Percentiles rank a stretch among this genome's conserved stretches.
Conservation (phyloP, 2,113 vertebrate species). For the Panthera tigris region DNA sequence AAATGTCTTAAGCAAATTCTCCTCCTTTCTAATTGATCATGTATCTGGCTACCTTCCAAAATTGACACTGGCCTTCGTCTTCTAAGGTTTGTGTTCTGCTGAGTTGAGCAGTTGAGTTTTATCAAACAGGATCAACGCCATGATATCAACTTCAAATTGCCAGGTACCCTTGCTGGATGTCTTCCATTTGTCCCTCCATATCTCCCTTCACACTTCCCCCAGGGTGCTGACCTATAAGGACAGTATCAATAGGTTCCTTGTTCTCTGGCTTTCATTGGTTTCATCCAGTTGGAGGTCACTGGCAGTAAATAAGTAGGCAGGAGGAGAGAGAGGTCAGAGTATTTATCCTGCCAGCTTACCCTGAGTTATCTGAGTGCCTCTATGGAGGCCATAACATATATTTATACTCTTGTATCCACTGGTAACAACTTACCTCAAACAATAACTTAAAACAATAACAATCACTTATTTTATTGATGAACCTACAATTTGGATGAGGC, state of each 20-base stretch:
- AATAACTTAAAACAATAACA: neutral
- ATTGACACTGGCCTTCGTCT: neutral
- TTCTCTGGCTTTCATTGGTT: neutral
- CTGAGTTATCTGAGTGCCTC: neutral
- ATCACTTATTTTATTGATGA: neutral
- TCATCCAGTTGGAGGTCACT: neutral
- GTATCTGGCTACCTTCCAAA: neutral
- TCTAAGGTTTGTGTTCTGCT: neutral
- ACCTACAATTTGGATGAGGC: neutral
- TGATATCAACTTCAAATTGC: neutral
- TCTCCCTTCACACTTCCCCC: neutral
- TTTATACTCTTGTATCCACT: neutral
- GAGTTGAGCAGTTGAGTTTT: neutral
- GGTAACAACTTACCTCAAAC: neutral
- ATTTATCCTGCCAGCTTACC: neutral
- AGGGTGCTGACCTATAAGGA: neutral
- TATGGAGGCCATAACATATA: neutral
- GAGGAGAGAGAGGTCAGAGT: neutral
- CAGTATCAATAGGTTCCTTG: neutral
- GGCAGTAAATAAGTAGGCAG: neutral
- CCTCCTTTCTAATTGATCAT: conserved; percentile 8
- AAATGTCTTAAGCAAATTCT: neutral
- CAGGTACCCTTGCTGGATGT: neutral
- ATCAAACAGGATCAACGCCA: neutral
- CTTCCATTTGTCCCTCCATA: neutral